Conservation (phyloP, 2,113 vertebrate genomes). For the Psilopsiagon aymara region DNA sequence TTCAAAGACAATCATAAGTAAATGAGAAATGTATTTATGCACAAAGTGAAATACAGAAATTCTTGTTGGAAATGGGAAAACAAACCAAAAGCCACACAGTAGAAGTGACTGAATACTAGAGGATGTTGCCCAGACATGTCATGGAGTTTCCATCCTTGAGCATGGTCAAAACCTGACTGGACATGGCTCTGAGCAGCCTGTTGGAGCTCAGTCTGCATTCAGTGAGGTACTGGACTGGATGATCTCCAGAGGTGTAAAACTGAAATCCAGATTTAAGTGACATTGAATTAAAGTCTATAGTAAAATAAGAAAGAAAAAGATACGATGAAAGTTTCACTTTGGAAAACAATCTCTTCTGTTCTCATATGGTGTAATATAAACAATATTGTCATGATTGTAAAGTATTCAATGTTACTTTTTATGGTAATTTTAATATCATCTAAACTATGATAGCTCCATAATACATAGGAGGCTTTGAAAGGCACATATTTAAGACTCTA, state of each 20-base stretch:
- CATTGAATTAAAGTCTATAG: neutral
- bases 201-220: neutral
- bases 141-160: neutral
- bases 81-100: neutral
- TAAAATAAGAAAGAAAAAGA: neutral
- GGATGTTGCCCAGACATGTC: neutral
- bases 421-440: neutral
- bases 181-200: accelerated
- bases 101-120: neutral
- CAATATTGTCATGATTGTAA: neutral
- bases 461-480: neutral
- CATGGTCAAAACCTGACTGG: neutral
- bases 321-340: neutral
- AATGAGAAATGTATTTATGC: neutral
- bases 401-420: neutral
- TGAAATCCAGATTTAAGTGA: neutral
- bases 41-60: neutral
- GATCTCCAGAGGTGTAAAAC: neutral
- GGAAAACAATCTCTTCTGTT: neutral
- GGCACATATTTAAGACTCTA: neutral
- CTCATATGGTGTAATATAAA: neutral
- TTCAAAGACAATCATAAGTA: neutral
- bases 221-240: neutral
- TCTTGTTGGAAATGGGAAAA: neutral
- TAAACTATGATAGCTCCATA: neutral